phyloP scores from a whole-genome alignment of 2,797 vertebrate species.

The Muscicapa striata region DNA sequence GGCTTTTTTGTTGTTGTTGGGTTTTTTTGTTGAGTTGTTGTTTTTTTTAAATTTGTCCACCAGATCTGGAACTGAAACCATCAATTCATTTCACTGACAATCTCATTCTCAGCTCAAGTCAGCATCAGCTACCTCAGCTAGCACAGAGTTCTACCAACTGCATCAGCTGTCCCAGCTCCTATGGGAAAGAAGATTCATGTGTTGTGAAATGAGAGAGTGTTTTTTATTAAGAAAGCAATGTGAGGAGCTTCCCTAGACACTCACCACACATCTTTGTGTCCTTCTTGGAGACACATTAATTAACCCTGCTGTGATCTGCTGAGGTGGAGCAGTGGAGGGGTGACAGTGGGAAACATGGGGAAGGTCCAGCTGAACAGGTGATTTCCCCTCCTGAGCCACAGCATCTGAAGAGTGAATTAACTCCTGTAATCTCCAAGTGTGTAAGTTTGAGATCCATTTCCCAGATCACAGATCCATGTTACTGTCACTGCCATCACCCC shows the following conservation, averaged over 20 bases:
- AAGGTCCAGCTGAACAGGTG: not conserved
- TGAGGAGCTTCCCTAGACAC: not conserved
- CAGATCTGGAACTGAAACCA: slow-evolving; percentile 78
- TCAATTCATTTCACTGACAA: slow-evolving; percentile 74
- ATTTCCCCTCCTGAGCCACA: not conserved
- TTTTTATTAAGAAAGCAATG: slow-evolving; percentile 1
- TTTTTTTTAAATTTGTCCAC: slow-evolving; percentile 65
- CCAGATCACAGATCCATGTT: rapidly evolving
- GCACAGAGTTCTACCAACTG: not conserved
- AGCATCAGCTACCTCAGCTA: slow-evolving; percentile 61
- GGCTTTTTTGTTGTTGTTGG: not conserved
- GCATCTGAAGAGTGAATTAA: not conserved
- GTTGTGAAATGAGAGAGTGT: not conserved
- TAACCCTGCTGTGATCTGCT: not conserved
- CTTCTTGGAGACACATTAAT: not conserved
- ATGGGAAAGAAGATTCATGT: not conserved
- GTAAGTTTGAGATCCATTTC: not conserved
- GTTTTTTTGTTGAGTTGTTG: not conserved
- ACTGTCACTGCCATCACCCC: not conserved
- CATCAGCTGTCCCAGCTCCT: not conserved
- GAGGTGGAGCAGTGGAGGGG: not conserved
- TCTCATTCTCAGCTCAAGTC: slow-evolving; percentile 48
- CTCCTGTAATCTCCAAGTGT: not conserved
- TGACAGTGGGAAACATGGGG: not conserved
- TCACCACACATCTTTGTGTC: not conserved